Evolutionary conservation across 2,113 vertebrate species (phyloP), one percentile per base, ranked within the genome.

Genomic region (Malurus elegans): DNA sequence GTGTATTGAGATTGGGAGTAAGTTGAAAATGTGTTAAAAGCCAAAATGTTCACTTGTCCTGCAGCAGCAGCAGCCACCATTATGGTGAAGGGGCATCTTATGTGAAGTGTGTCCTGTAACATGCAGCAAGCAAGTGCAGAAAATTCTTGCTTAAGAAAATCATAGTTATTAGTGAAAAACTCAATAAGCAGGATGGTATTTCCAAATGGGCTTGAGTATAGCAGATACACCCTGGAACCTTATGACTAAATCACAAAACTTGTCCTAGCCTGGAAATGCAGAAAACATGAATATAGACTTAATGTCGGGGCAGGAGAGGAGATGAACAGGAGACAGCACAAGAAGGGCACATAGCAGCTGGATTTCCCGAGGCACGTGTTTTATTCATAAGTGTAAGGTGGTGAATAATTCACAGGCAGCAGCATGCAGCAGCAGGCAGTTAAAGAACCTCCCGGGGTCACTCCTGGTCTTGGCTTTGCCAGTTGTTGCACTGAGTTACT

Each of bases 351-450:
- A 36, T 6, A 74, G 51, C 94, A 90, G 82, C 71, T 95, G 88
- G 79, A 78, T 86, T 93, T 93, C 79, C 74, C 0, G 1, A 80
- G 67, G 82, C 66, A 34, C 1, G 44, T 94, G 4, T 96, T 97
- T 96, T 96, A 97, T 96, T 93, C 54, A 78, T 86, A 71, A 93
- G 23, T 18, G 28, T 83, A 67, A 88, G n/a, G 44, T 84, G 14
- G 40, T 95, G 73, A 96, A 93, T 94, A 96, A 96, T 95, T 94
- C 67, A 92, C 34, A 26, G 5, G 14, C 65, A 88, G 47, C 71
- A 92, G 36, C 62, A 61, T 1, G 5, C 8, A 83, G 85, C 34
- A 86, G 62, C 47, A 94, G 32, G 29, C 40, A 89, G 58, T 69
- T 79, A 85, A 88, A 86, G 62, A 94, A 79, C 53, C 72, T 75